phyloP scores from a whole-genome alignment of 2,888 invertebrate genomes.

The Drosophila kuntzei region DNA sequence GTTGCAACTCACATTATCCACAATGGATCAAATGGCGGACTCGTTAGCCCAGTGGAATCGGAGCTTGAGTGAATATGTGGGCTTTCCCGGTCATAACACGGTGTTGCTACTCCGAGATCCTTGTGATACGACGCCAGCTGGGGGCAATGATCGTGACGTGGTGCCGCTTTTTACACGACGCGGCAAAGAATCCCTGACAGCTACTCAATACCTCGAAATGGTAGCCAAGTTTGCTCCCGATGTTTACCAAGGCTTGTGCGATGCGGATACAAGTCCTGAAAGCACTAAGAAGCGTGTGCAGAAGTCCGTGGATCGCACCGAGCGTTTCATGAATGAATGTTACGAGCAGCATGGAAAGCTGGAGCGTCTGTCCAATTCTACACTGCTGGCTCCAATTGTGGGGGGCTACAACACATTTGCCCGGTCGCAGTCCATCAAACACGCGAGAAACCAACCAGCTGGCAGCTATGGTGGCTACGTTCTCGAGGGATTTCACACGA shows the following conservation, averaged over 20 bases:
- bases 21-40: constrained; percentile 89
- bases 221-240: constrained; percentile 92
- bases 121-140: constrained; percentile 88
- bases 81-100: constrained; percentile 86
- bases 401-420: constrained; percentile 90
- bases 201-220: constrained; percentile 90
- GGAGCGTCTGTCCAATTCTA: constrained; percentile 84
- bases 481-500: constrained; percentile 93
- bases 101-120: constrained; percentile 87
- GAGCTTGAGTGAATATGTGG: constrained; percentile 90
- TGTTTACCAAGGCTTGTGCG: constrained; percentile 92
- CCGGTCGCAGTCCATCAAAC: constrained; percentile 88
- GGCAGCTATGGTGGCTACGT: constrained; percentile 90
- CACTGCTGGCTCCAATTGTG: constrained; percentile 86
- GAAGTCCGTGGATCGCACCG: constrained; percentile 91
- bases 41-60: constrained; percentile 88
- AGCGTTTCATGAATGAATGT: constrained; percentile 89
- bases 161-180: constrained; percentile 92
- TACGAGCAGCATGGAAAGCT: constrained; percentile 88
- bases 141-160: constrained; percentile 90
- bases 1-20: constrained; percentile 90
- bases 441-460: constrained; percentile 85
- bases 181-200: constrained; percentile 90
- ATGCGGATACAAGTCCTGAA: constrained; percentile 87
- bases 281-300: constrained; percentile 90